Percentiles rank a stretch among this genome's conserved stretches.
Conservation (phyloP, 2,113 vertebrate genomes). For the Podarcis cretensis region DNA sequence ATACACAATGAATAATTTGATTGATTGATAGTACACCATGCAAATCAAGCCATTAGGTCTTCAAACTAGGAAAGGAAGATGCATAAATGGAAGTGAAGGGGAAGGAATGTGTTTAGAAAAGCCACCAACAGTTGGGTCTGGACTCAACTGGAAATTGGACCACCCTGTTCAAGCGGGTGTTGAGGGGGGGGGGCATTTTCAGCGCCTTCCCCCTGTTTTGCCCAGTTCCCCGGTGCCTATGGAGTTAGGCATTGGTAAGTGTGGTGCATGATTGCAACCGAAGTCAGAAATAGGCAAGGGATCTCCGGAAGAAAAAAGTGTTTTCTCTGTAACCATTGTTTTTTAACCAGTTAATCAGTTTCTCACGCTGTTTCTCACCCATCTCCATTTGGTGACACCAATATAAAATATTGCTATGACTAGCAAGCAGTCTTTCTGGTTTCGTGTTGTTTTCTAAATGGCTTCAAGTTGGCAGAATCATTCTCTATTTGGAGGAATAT, state of each 20-base stretch:
- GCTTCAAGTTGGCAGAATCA: constrained; percentile 17
- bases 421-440: background rate
- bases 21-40: too few species aligned
- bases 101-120: background rate
- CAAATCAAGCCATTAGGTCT: background rate
- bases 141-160: background rate
- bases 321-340: constrained; percentile 6
- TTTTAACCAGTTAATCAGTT: background rate
- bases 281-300: background rate
- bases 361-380: background rate
- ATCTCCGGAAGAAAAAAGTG: background rate
- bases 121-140: background rate
- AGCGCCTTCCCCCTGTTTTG: background rate
- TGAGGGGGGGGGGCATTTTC: background rate
- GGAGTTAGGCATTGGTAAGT: background rate
- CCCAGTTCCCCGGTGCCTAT: background rate
- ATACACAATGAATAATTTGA: too few species aligned
- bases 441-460: constrained; percentile 26
- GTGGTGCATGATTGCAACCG: background rate
- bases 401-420: constrained; percentile 35
- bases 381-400: constrained; percentile 8
- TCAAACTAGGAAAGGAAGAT: background rate
- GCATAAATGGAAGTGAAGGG: background rate
- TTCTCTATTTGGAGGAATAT: constrained; percentile 39
- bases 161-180: background rate